These are phyloP conservation scores for Strigamia maritima DNA, from an alignment of 2,888 invertebrate genomes.

Conservation along the genomic window DNA sequence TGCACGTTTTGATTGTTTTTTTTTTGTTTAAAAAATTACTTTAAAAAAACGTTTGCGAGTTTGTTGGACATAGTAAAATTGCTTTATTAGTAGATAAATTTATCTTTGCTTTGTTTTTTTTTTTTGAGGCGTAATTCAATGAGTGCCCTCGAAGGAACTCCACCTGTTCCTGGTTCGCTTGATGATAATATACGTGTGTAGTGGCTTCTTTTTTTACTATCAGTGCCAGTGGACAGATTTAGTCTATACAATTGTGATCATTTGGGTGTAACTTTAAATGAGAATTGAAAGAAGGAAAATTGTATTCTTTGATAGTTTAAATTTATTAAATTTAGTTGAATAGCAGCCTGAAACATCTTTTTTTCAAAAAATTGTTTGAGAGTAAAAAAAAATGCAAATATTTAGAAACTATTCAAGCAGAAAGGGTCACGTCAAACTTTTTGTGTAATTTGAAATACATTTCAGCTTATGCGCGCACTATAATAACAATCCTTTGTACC, in stretches of 20 bases:
- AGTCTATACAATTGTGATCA: background rate
- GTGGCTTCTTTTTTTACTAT: background rate
- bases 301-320: background rate
- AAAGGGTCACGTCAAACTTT: background rate
- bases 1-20: background rate
- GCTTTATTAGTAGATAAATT: background rate
- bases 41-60: too few relatives aligned
- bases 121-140: background rate
- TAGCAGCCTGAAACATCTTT: background rate
- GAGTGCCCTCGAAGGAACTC: background rate
- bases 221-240: background rate
- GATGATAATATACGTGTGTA: background rate
- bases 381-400: background rate
- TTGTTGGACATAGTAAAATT: too few relatives aligned
- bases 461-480: background rate
- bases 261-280: background rate
- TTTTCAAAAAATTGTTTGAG: background rate
- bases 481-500: background rate
- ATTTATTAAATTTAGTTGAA: background rate
- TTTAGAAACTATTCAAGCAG: background rate
- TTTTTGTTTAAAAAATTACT: too few relatives aligned
- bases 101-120: background rate
- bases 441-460: background rate
- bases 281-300: background rate
- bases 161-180: constrained; percentile 4